Base-by-base conservation (phyloP, 30 jellyfish, hydroid and myxozoan species). In the Aurelia sp. region DNA sequence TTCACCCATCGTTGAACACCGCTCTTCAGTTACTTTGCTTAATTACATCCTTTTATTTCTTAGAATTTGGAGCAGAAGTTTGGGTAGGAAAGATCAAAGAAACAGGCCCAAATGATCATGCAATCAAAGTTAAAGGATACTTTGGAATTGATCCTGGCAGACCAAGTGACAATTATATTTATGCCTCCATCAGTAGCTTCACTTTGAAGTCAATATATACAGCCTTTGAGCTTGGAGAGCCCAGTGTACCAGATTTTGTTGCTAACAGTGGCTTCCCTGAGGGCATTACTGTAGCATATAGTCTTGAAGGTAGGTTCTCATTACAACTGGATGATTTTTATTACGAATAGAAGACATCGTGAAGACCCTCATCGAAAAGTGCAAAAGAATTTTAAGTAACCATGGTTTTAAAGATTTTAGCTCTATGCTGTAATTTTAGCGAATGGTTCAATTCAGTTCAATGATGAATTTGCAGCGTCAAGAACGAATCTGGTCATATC, bases 31-130 rank as follows among this genome's bases (percentile, higher is more conserved):
- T 40, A 0, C 51, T 40, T 40, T 40, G 51, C 51, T 40, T 40
- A 40, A 16, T 40, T 22, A 6, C 19, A 30, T 21, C 6, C 18
- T 44, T 37, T 30, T 5, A 48, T 81, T 35, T 70, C 62, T 31
- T 53, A 84, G 94, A 84, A 62, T 73, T 74, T 35, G 94, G 88
- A 18, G 94, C 74, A 21, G 78, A 59, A 62, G 88, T 84, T 16
- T 71, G 86, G 94, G 44, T 84, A 17, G 94, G 94, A 21, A 64
- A 81, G 16, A 50, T 62, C 31, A 57, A 44, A 12, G 81, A 68
- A 6, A 51, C 76, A 22, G 66, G 55, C 16, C 23, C 66, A n/a
- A 84, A 84, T 71, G 76, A 81, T 40, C 85, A 81, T 9, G 75
- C 74, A 15, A 73, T 84, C 61, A 71, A 74, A 21, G 48, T 84